phyloP scores from a whole-genome alignment of 2,113 vertebrate species.

The Datnioides undecimradiatus region DNA sequence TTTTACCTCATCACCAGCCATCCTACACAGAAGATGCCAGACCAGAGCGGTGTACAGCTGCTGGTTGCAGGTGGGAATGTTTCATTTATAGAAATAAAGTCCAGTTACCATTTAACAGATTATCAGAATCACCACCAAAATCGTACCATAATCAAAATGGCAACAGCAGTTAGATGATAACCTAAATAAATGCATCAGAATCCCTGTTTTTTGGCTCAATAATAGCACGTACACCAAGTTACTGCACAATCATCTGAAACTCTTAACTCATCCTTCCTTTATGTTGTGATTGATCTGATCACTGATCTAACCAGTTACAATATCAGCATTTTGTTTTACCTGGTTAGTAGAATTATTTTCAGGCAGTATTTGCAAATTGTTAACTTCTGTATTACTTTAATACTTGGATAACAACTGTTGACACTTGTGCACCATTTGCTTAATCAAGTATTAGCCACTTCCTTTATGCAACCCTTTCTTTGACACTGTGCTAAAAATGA shows the following conservation, averaged over 20 bases:
- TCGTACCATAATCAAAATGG: neutral
- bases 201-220: neutral
- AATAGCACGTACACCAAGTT: neutral
- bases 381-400: neutral
- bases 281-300: neutral
- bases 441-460: neutral
- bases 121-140: neutral
- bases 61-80: constrained; percentile 70
- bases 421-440: neutral
- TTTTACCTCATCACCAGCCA: constrained; percentile 82
- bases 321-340: neutral
- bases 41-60: constrained; percentile 76
- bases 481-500: constrained; percentile 20
- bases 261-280: neutral
- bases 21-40: constrained; percentile 76
- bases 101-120: neutral
- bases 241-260: neutral
- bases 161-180: neutral
- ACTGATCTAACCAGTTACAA: neutral
- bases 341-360: neutral
- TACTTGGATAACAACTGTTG: neutral
- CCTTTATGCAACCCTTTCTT: neutral
- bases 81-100: neutral
- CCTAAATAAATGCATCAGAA: neutral
- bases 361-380: neutral